A percentile compares a stretch with the other conserved stretches of the same genome.
These are phyloP conservation scores for Megalops cyprinoides DNA, from an alignment of 2,797 vertebrate genomes.

Conservation along the genomic window DNA sequence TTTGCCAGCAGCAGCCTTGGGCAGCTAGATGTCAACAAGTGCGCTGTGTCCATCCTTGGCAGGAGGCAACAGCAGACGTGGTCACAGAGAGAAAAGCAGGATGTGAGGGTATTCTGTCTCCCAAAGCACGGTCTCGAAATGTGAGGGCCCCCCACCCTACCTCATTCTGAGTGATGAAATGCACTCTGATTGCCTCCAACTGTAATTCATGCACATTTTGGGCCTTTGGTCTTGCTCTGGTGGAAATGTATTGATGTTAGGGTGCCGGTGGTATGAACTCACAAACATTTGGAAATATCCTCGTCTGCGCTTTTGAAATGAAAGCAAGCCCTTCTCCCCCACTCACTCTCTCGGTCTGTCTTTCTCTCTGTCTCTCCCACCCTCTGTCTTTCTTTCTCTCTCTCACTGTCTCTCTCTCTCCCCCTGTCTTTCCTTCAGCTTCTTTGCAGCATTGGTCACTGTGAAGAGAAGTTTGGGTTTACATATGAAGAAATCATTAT, in stretches of 20 bases:
- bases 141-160: background rate
- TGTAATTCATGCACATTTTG: too few relatives aligned
- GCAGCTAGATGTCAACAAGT: background rate
- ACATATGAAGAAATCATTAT: conserved; percentile 97
- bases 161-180: background rate
- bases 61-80: background rate
- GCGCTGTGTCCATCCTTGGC: background rate
- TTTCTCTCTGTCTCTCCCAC: background rate
- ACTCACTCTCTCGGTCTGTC: background rate
- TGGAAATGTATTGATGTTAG: too few relatives aligned
- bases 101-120: too few relatives aligned
- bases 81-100: background rate
- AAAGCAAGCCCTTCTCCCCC: too few relatives aligned
- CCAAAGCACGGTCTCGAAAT: background rate
- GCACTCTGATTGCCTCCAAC: background rate
- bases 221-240: too few relatives aligned
- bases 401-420: background rate
- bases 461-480: conserved; percentile 93
- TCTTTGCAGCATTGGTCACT: conserved; percentile 91
- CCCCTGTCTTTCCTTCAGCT: conserved; percentile 70
- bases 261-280: too few relatives aligned
- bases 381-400: background rate
- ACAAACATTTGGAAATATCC: too few relatives aligned
- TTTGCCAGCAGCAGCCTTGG: conserved; percentile 8
- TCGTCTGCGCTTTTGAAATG: too few relatives aligned